Percentiles rank a stretch among this genome's conserved stretches.
Conservation (phyloP, 1,140 invertebrate genomes). For the Scaptomyza pallida region DNA sequence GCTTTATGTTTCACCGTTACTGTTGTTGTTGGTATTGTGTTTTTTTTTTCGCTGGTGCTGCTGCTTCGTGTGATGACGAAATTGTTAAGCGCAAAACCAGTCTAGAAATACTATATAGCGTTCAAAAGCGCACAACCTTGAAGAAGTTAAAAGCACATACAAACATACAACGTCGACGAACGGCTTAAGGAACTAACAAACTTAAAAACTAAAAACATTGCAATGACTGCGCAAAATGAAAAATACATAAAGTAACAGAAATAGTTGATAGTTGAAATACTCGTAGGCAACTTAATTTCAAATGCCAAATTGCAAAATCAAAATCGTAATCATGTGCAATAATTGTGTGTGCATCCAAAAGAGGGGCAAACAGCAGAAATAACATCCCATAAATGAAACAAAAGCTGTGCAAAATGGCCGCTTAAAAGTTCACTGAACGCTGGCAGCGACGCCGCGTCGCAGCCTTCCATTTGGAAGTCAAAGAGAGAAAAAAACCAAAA, state of each 20-base stretch:
- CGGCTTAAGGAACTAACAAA: constrained; percentile 67
- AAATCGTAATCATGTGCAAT: constrained; percentile 59
- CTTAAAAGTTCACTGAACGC: constrained; percentile 46
- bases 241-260: constrained; percentile 9
- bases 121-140: constrained; percentile 63
- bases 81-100: constrained; percentile 78
- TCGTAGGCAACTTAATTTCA: constrained; percentile 28
- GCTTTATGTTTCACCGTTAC: constrained; percentile 40
- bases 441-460: constrained; percentile 16
- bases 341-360: constrained; percentile 53
- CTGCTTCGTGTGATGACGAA: constrained; percentile 62
- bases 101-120: constrained; percentile 68
- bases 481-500: too few species aligned
- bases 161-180: constrained; percentile 12
- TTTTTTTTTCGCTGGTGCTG: constrained; percentile 34
- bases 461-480: constrained; percentile 21
- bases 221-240: constrained; percentile 33
- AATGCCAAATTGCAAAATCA: constrained; percentile 50
- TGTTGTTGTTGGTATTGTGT: too few species aligned
- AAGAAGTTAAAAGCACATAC: constrained; percentile 65
- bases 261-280: constrained; percentile 16
- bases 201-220: constrained; percentile 24
- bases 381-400: constrained; percentile 34
- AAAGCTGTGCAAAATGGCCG: constrained; percentile 27
- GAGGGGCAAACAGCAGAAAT: constrained; percentile 43